These are phyloP conservation scores for Leistus spinibarbis DNA, from an alignment of 2,888 invertebrate genomes.

Conservation along the genomic window DNA sequence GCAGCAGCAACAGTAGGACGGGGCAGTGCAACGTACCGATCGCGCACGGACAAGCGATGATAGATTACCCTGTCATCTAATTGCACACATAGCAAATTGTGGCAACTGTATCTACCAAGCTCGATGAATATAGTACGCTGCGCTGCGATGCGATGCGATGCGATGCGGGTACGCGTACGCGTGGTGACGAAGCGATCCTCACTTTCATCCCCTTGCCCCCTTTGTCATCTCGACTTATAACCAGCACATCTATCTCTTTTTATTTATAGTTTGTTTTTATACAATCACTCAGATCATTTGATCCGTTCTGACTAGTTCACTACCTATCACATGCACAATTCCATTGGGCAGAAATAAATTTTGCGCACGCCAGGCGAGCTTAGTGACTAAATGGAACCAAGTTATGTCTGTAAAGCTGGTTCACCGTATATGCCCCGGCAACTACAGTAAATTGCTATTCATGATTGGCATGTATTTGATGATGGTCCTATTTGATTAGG, in stretches of 20 bases:
- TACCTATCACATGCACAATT: background rate
- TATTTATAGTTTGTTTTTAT: background rate
- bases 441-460: slow-evolving; percentile 27
- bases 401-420: slow-evolving; percentile 3
- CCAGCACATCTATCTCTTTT: background rate
- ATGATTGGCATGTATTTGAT: slow-evolving; percentile 38
- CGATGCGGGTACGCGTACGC: background rate
- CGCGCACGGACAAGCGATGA: slow-evolving; percentile 47
- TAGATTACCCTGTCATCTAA: slow-evolving; percentile 55
- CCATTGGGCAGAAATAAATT: background rate
- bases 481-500: slow-evolving; percentile 19
- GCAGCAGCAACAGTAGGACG: slow-evolving; percentile 42
- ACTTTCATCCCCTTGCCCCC: background rate
- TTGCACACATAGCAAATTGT: slow-evolving; percentile 56
- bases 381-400: background rate
- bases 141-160: background rate
- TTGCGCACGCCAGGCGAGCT: background rate
- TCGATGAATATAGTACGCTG: slow-evolving; percentile 31
- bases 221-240: background rate
- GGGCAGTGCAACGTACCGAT: slow-evolving; percentile 45
- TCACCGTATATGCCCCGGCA: slow-evolving; percentile 1
- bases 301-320: background rate
- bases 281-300: background rate
- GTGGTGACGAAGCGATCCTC: background rate
- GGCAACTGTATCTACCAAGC: slow-evolving; percentile 48